Evolutionary conservation across 2,113 vertebrate species (phyloP), one percentile per base, ranked within the genome.

Genomic region (Cariama cristata): DNA sequence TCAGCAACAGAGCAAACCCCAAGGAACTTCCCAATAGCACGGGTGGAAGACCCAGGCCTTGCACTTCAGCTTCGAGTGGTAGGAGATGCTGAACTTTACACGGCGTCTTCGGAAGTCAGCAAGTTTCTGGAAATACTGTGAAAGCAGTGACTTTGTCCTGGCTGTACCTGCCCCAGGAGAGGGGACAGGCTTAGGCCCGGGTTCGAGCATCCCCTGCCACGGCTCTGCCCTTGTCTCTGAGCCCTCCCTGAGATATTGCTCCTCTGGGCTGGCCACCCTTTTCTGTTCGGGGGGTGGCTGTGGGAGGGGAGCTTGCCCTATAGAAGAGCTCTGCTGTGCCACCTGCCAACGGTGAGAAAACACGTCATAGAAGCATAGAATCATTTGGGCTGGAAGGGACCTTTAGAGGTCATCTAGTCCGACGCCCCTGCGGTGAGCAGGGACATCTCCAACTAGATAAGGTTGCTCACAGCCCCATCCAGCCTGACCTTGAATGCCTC

Each of bases 1-100:
- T 91, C 63, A 67, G 63, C 76, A 74, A n/a, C 16, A 71, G 55
- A 92, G 50, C 68, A 76, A 96, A 92, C 64, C 59, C 67, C 59
- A 80, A 60, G 6, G 11, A 69, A 35, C 12, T 68, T 88, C 71
- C 44, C 40, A 60, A 60, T 21, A 56, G 66, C 67, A 21, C 11
- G 26, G 6, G 67, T 3, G 9, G 58, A 91, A 86, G 94, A 91
- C 49, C 14, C 23, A 62, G 72, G 53, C 74, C 2, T 0, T 18
- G 55, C 23, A 53, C 53, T 83, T 81, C 26, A 73, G 62, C 26
- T 73, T 80, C 59, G 68, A 95, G 28, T 35, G 44, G 38, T 8
- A 71, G 38, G 85, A 86, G 58, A 60, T 0, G 3, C 56, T 75
- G 71, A 79, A 52, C 75, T 69, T 89, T 42, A 66, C 45, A 22